A percentile compares a stretch with the other conserved stretches of the same genome.
These are phyloP conservation scores for Mylabris phalerata DNA, from an alignment of 1,140 invertebrate genomes.

Conservation along the genomic window DNA sequence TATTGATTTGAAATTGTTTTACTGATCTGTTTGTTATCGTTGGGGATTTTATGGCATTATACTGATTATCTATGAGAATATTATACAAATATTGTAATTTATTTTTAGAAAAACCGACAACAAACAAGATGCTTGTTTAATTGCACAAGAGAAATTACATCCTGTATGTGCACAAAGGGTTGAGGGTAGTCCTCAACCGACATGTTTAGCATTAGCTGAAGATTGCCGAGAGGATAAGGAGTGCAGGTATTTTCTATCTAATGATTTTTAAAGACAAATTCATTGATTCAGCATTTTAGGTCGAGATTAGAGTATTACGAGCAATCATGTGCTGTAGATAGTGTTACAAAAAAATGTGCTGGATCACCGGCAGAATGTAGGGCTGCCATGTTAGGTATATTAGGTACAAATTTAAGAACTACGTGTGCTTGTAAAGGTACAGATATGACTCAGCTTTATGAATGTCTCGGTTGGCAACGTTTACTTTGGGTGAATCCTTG, in stretches of 20 bases:
- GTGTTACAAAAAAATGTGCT: slow-evolving; percentile 81
- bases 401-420: slow-evolving; percentile 75
- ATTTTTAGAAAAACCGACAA: slow-evolving; percentile 66
- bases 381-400: slow-evolving; percentile 72
- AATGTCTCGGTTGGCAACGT: slow-evolving; percentile 82
- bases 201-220: slow-evolving; percentile 73
- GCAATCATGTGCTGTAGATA: slow-evolving; percentile 83
- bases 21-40: no score
- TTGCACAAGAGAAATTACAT: slow-evolving; percentile 80
- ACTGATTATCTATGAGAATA: no score
- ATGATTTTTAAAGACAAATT: not conserved
- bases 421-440: slow-evolving; percentile 79
- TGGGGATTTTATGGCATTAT: no score
- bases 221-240: slow-evolving; percentile 65
- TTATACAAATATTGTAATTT: no score
- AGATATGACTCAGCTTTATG: slow-evolving; percentile 73
- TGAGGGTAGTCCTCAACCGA: slow-evolving; percentile 62
- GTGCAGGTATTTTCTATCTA: slow-evolving; percentile 53
- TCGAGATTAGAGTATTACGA: slow-evolving; percentile 77
- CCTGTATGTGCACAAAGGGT: slow-evolving; percentile 76
- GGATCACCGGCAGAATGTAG: slow-evolving; percentile 72
- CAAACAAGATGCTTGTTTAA: slow-evolving; percentile 74
- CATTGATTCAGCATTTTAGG: slow-evolving; percentile 45
- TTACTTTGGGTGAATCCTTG: slow-evolving; percentile 89
- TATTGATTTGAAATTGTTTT: no score